Base-by-base conservation (phyloP, 2,888 invertebrate genomes). In the Cryptus armator region DNA sequence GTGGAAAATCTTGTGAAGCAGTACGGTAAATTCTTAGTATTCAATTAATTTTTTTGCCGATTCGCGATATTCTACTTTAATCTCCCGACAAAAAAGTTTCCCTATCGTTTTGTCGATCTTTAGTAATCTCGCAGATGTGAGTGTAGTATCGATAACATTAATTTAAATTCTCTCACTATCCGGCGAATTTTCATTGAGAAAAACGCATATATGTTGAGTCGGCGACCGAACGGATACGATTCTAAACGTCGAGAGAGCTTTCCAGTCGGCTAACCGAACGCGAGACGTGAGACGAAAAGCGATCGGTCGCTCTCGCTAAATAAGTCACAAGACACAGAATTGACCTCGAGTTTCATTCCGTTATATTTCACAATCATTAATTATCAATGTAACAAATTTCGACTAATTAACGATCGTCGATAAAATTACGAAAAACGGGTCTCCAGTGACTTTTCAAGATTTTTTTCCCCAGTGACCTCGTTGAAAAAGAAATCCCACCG, bases 261-360 rank as follows among this genome's bases (percentile, higher is more conserved):
- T 77, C 48, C 12, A 62, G 59, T 76, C 9, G 37, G 16, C 24
- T 24, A 48, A 37, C 46, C 14, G 32, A 37, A 62, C 14, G 12
- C 9, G 19, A 4, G 7, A 14, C 51, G 44, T 44, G 71, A 67
- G 24, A 67, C 46, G 32, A 68, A n/a, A 19, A 81, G 64, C 53
- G 68, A 48, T 68, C 51, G 78, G 48, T 78, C 44, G 24, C 64
- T 37, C 51, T 19, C n/a, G 51, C 43, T 24, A 12, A 24, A 66
- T n/a, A 16, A 29, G 4, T 32, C 32, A 16, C 19, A 24, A 76
- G 56, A 81, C 43, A 7, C 68, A 37, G 37, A 59, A 24, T 5
- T 46, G 81, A 70, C 81, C 81, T 81, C 71, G 64, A 76, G 76
- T 71, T 14, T 4, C 62, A n/a, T 32, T 32, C n/a, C 2, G 0